These are phyloP conservation scores for Drosophila infuscata DNA, from an alignment of 2,888 invertebrate genomes.

Conservation along the genomic window DNA sequence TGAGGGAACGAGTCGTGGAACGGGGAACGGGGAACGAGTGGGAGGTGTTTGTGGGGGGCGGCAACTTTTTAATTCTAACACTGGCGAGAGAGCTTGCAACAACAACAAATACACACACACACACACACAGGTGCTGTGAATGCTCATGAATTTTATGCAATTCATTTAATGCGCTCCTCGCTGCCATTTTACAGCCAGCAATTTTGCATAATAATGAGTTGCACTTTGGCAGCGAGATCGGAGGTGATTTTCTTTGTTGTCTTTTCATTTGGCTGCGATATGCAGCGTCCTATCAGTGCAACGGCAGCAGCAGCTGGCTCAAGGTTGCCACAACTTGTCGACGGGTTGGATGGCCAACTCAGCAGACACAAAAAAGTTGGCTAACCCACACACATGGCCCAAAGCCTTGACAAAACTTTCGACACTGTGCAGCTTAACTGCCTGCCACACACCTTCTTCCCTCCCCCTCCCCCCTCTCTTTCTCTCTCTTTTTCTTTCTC, in stretches of 20 bases:
- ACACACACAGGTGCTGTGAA: constrained; percentile 17
- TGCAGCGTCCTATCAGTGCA: constrained; percentile 50
- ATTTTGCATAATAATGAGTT: constrained; percentile 55
- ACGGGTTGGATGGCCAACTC: constrained; percentile 40
- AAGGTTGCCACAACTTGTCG: constrained; percentile 45
- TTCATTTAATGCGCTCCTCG: constrained; percentile 65
- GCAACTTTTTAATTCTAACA: constrained; percentile 55
- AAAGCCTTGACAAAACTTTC: constrained; percentile 44
- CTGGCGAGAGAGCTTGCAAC: constrained; percentile 17
- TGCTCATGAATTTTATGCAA: constrained; percentile 74
- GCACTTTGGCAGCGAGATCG: constrained; percentile 37
- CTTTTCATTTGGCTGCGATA: constrained; percentile 44
- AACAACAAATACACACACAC: not conserved
- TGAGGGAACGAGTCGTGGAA: constrained; percentile 5
- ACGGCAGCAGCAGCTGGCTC: constrained; percentile 13
- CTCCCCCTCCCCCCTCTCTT: not conserved
- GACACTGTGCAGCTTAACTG: constrained; percentile 57
- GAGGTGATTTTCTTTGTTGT: constrained; percentile 12
- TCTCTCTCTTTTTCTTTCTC: not conserved
- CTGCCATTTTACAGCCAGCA: constrained; percentile 48
- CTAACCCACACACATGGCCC: constrained; percentile 23
- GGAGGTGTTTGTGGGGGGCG: not conserved
- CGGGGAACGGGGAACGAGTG: not conserved
- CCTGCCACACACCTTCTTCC: not conserved
- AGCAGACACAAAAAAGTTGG: constrained; percentile 49